A percentile compares a stretch with the other conserved stretches of the same genome.
These are phyloP conservation scores for Epizoanthus ramosus DNA, from an alignment of 92 coral and sea anemone species.

Conservation along the genomic window DNA sequence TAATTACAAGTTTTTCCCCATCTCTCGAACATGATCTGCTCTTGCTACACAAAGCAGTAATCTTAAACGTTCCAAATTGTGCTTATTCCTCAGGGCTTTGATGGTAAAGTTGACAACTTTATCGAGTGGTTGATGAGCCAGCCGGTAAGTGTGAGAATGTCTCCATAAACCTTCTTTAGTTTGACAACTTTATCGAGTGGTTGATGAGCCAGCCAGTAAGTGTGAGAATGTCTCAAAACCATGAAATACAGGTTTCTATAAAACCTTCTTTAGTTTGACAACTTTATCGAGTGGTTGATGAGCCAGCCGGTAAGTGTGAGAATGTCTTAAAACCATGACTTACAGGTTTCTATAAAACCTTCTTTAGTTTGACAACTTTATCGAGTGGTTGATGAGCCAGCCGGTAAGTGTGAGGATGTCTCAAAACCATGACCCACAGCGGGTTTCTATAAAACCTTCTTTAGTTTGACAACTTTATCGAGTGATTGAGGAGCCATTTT, in stretches of 20 bases:
- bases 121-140: conserved; percentile 94
- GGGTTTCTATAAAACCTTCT: no score
- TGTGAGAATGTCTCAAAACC: no score
- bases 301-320: conserved; percentile 88
- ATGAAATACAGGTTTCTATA: no score
- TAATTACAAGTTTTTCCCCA: no score
- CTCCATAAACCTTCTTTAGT: neutral
- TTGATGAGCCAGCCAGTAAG: no score
- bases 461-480: conserved; percentile 53
- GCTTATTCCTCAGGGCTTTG: conserved; percentile 59
- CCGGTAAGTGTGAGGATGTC: conserved; percentile 89
- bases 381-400: conserved; percentile 90
- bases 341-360: no score
- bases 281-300: conserved; percentile 89
- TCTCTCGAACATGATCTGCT: no score
- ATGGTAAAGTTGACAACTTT: conserved; percentile 85
- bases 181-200: neutral
- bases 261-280: no score
- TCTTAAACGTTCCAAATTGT: neutral
- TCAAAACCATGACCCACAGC: no score
- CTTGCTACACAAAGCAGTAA: neutral
- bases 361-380: conserved; percentile 55
- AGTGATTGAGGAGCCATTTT: conserved; percentile 93
- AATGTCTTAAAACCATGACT: no score
- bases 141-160: conserved; percentile 76